phyloP scores from a whole-genome alignment of 1,140 invertebrate species.

The Cardiocondyla obscurior region DNA sequence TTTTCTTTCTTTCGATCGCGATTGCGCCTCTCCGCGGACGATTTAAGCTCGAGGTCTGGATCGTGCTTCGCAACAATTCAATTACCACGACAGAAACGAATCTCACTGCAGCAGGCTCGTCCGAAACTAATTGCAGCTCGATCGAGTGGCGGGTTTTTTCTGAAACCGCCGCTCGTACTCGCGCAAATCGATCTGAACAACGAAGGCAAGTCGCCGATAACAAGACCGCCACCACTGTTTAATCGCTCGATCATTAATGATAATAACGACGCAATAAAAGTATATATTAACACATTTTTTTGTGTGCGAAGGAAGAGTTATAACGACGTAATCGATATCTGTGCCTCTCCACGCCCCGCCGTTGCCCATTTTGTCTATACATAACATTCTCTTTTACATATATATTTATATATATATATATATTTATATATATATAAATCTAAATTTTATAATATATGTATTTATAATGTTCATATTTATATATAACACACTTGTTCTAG shows the following conservation, averaged over 20 bases:
- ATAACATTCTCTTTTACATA: constrained; percentile 68
- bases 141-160: neutral
- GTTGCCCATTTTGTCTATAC: constrained; percentile 54
- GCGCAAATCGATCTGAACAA: neutral
- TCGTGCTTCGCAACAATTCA: neutral
- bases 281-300: constrained; percentile 24
- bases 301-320: neutral
- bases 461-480: constrained; percentile 71
- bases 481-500: constrained; percentile 68
- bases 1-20: no score
- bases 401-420: constrained; percentile 69
- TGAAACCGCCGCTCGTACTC: neutral
- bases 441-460: constrained; percentile 65
- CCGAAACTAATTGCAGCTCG: constrained; percentile 13
- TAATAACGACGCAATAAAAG: constrained; percentile 40
- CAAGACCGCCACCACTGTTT: neutral
- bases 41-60: neutral
- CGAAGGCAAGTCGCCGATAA: neutral
- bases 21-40: neutral
- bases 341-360: constrained; percentile 49
- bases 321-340: constrained; percentile 52
- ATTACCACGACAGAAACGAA: constrained; percentile 30
- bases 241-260: neutral
- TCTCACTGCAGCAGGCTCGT: neutral
- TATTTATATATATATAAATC: constrained; percentile 71